These are phyloP conservation scores for Drosophila subpulchrella DNA, from an alignment of 1,140 invertebrate genomes.

Conservation along the genomic window DNA sequence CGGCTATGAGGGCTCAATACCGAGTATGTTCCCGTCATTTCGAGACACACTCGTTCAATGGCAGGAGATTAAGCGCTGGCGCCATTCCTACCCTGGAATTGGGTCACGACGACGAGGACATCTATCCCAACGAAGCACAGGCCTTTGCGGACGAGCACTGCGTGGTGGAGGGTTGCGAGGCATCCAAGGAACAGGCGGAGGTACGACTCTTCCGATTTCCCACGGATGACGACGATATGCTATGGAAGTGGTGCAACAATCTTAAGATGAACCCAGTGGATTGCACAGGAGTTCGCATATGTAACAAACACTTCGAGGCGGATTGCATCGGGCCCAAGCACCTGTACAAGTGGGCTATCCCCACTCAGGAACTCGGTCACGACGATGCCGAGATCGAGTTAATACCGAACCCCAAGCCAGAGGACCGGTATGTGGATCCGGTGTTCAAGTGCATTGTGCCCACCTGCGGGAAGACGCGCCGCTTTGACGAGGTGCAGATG, in stretches of 20 bases:
- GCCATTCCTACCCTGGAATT: conserved; percentile 77
- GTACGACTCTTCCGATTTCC: conserved; percentile 77
- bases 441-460: conserved; percentile 78
- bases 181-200: conserved; percentile 65
- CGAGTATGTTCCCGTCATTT: conserved; percentile 76
- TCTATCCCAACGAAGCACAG: conserved; percentile 75
- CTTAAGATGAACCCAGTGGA: conserved; percentile 78
- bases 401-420: conserved; percentile 67
- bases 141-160: conserved; percentile 75
- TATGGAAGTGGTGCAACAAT: conserved; percentile 82
- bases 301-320: conserved; percentile 73
- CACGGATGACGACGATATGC: conserved; percentile 73
- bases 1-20: conserved; percentile 57
- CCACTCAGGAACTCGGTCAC: conserved; percentile 65
- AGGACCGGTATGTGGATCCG: conserved; percentile 67
- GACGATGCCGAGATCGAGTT: conserved; percentile 68
- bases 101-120: conserved; percentile 70
- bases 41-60: conserved; percentile 76
- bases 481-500: conserved; percentile 79
- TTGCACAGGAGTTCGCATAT: conserved; percentile 73
- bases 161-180: conserved; percentile 63
- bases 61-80: conserved; percentile 60
- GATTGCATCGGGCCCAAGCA: conserved; percentile 75
- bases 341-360: conserved; percentile 75
- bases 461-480: conserved; percentile 77